Percentiles rank a stretch among this genome's conserved stretches.
phyloP scores from a whole-genome alignment of 2,797 vertebrate species.

The Gallinago nigripennis region DNA sequence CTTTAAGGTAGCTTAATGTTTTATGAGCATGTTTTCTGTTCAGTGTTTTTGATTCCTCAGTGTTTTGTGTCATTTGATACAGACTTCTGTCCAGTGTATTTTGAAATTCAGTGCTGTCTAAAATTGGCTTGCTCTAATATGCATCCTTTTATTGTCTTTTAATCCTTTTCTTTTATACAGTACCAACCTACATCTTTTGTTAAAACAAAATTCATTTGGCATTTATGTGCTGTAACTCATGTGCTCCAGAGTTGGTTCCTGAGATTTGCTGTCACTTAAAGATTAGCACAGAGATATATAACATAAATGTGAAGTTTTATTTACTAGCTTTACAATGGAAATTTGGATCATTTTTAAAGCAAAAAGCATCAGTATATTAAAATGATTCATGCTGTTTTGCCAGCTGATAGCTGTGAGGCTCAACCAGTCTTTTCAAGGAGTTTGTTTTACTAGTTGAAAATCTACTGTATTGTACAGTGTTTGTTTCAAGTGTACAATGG shows the following conservation, averaged over 20 bases:
- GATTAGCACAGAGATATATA: background rate
- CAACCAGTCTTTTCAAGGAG: rapidly evolving
- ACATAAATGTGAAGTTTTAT: background rate
- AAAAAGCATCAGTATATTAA: background rate
- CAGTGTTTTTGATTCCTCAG: background rate
- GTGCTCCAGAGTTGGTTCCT: background rate
- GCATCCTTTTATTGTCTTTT: background rate
- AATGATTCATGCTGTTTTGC: background rate
- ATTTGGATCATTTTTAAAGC: background rate
- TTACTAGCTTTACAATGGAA: background rate
- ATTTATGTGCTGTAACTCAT: background rate
- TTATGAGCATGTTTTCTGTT: background rate
- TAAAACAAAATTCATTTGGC: background rate
- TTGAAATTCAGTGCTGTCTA: background rate
- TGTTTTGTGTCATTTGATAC: background rate
- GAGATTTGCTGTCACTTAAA: background rate
- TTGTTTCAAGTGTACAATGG: background rate
- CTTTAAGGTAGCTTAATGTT: slow-evolving; percentile 82
- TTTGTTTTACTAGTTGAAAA: background rate
- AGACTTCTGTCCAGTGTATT: background rate
- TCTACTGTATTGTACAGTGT: background rate
- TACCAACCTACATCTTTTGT: background rate
- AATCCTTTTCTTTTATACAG: background rate
- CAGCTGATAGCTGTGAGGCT: background rate
- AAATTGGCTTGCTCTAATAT: background rate